Evolutionary conservation across 2,888 invertebrate species (phyloP), one percentile per base, ranked within the genome.

Genomic region (Nysson spinosus): DNA sequence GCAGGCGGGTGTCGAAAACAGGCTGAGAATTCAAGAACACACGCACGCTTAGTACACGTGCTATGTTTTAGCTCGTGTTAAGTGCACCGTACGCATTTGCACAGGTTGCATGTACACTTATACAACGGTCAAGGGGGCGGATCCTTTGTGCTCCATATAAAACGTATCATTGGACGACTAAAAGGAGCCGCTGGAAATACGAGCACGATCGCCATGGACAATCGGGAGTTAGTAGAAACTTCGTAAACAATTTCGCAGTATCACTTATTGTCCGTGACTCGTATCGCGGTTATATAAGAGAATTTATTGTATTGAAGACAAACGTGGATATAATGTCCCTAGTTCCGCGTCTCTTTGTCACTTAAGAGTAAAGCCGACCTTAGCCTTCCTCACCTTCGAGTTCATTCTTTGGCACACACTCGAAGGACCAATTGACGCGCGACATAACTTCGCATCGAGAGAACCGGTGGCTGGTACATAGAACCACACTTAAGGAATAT

Each of bases 401-500:
- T 54, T 52, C 56, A 60, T 64, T 40, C 60, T 35, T 62, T 60
- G 72, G 68, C 68, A 61, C 69, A 47, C 44, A 69, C 68, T 74
- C 67, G 51, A 51, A 51, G 65, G 68, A 69, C 69, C 80, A 79
- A 83, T 83, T 83, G 81, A 84, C 80, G 77, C 75, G 72, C 75
- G 73, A 81, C 80, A 82, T 78, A 83, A 82, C 75, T 80, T 72
- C 63, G 61, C 73, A 67, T 70, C 70, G 73, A 69, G 70, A 56
- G 60, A 61, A 63, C 71, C 70, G 63, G 72, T 78, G 77, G 71
- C 71, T 62, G 77, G 72, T 82, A 85, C 84, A 84, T 69, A 81
- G 75, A 84, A 84, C 74, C 78, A 82, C 84, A 84, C 84, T 85
- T 85, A 85, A 80, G 73, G 79, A 67, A 75, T 75, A 75, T 78